Conservation (phyloP, 30 jellyfish, hydroid and myxozoan species). For the Hydractinia echinata region DNA sequence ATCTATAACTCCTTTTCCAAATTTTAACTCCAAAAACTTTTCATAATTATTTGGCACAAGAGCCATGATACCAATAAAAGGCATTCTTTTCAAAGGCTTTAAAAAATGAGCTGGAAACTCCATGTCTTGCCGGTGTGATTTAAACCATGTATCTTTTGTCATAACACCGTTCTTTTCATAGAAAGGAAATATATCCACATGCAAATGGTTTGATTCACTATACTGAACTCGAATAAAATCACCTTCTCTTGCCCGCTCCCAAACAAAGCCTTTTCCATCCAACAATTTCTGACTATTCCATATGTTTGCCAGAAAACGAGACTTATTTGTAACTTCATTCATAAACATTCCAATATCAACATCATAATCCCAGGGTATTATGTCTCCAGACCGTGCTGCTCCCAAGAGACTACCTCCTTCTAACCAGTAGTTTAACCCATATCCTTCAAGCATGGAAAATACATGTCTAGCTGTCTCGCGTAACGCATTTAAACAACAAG, state of each 20-base stretch:
- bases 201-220: conserved; percentile 76
- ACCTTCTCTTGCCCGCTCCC: conserved; percentile 94
- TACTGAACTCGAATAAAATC: conserved; percentile 85
- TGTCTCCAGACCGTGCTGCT: conserved; percentile 84
- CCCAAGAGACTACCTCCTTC: conserved; percentile 99
- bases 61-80: conserved; percentile 71
- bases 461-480: conserved; percentile 82
- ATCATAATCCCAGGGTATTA: conserved; percentile 98
- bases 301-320: conserved; percentile 15
- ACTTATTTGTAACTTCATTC: conserved; percentile 39
- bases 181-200: conserved; percentile 91
- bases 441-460: conserved; percentile 41
- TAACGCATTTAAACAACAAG: conserved; percentile 80
- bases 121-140: conserved; percentile 87
- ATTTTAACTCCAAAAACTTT: conserved; percentile 69
- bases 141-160: conserved; percentile 93
- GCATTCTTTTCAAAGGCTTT: conserved; percentile 52
- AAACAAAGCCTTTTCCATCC: conserved; percentile 63
- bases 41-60: conserved; percentile 60
- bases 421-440: conserved; percentile 65
- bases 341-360: conserved; percentile 85
- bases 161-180: conserved; percentile 72
- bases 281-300: conserved; percentile 38
- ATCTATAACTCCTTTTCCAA: conserved; percentile 79
- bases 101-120: conserved; percentile 81